Evolutionary conservation across 2,888 invertebrate species (phyloP).

Genomic region (Dioctria rufipes): DNA sequence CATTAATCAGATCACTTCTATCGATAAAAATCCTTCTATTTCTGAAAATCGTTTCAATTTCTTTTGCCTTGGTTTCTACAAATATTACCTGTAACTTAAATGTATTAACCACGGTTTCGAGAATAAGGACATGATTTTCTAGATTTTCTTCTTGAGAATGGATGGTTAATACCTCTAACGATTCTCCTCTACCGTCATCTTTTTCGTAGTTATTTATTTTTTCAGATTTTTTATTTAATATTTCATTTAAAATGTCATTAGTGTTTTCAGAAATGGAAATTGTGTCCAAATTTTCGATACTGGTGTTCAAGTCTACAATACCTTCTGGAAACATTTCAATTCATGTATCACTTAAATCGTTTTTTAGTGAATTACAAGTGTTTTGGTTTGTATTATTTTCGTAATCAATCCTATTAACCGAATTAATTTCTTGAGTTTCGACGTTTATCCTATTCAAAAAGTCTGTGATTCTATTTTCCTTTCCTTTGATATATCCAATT

Average conservation of each 20-base stretch:
- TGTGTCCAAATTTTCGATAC: conserved; percentile 8
- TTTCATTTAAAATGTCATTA: background rate
- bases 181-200: conserved; percentile 3
- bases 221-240: background rate
- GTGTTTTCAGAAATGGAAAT: conserved; percentile 6
- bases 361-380: background rate
- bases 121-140: conserved; percentile 38
- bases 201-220: background rate
- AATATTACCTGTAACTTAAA: too few relatives aligned
- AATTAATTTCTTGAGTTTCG: conserved; percentile 21
- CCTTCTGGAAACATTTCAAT: background rate
- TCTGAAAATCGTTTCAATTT: too few relatives aligned
- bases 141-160: conserved; percentile 46
- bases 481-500: conserved; percentile 28
- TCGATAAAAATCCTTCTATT: too few relatives aligned
- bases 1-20: too few relatives aligned
- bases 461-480: conserved; percentile 32
- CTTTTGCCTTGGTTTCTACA: too few relatives aligned
- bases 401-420: background rate
- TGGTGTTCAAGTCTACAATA: conserved; percentile 3
- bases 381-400: background rate
- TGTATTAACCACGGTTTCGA: too few relatives aligned
- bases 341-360: background rate
- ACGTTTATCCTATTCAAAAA: conserved; percentile 41
- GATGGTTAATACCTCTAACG: conserved; percentile 16